Conservation (phyloP, 2,797 vertebrate species). For the Sphenopsis melanotis region DNA sequence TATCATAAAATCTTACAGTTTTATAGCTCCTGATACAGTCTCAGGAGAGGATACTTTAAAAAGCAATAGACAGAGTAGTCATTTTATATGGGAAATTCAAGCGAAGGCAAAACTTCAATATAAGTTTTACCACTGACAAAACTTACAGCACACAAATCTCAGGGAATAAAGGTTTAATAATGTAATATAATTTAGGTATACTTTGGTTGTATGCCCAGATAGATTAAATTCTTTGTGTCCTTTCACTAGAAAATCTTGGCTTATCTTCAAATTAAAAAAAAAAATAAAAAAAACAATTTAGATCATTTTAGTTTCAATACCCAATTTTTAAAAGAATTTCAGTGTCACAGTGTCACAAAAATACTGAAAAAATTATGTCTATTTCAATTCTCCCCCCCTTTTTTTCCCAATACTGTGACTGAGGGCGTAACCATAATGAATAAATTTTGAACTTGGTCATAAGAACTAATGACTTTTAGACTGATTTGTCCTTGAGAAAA, state of each 20-base stretch:
- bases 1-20: not conserved
- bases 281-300: too few species aligned
- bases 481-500: not conserved
- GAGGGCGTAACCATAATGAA: not conserved
- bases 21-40: not conserved
- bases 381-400: accelerated
- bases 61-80: not conserved
- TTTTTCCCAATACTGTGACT: not conserved
- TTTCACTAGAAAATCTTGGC: not conserved
- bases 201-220: not conserved
- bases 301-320: not conserved
- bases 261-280: not conserved
- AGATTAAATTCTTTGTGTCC: not conserved
- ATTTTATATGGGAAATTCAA: not conserved
- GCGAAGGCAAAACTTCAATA: not conserved
- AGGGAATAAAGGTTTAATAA: not conserved
- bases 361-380: not conserved
- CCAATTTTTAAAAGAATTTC: not conserved
- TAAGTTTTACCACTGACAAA: not conserved
- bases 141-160: not conserved
- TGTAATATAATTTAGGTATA: not conserved
- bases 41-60: not conserved
- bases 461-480: not conserved
- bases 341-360: not conserved
- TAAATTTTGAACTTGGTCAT: not conserved